Conservation (phyloP, 2,797 vertebrate species). For the Anguilla marmorata region DNA sequence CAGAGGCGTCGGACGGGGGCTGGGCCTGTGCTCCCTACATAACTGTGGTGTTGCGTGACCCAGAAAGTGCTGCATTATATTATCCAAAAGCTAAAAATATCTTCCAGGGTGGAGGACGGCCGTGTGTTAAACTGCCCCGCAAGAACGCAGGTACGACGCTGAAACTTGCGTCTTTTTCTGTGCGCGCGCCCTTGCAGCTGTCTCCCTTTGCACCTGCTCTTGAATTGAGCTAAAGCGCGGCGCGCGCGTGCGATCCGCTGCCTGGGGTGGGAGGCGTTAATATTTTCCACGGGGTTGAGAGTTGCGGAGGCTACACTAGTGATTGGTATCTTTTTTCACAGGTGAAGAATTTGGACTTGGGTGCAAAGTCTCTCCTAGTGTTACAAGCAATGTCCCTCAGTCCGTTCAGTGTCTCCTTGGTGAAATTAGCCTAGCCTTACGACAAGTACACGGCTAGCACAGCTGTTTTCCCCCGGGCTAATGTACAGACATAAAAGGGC, state of each 20-base stretch:
- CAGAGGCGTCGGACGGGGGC: background rate
- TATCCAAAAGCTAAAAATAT: constrained; percentile 22
- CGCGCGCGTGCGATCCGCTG: background rate
- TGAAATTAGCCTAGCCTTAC: constrained; percentile 67
- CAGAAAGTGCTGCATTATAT: constrained; percentile 22
- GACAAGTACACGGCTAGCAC: constrained; percentile 71
- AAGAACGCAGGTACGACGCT: background rate
- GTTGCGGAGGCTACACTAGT: background rate
- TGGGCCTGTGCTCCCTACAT: background rate
- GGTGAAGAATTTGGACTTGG: background rate
- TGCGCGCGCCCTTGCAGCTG: background rate
- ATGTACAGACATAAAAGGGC: constrained; percentile 76
- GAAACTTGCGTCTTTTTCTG: constrained; percentile 14
- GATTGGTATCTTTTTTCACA: background rate
- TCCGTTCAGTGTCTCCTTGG: constrained; percentile 68
- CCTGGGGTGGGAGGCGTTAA: background rate
- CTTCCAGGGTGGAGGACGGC: background rate
- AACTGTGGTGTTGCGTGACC: constrained; percentile 10
- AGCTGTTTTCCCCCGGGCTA: constrained; percentile 76
- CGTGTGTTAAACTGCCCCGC: background rate
- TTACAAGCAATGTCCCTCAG: constrained; percentile 33
- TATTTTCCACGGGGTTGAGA: background rate
- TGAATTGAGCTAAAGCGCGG: background rate
- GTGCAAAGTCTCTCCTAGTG: background rate
- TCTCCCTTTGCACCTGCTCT: background rate